Evolutionary conservation across 2,797 vertebrate genomes (phyloP).

Genomic region (Lacerta viridis): DNA sequence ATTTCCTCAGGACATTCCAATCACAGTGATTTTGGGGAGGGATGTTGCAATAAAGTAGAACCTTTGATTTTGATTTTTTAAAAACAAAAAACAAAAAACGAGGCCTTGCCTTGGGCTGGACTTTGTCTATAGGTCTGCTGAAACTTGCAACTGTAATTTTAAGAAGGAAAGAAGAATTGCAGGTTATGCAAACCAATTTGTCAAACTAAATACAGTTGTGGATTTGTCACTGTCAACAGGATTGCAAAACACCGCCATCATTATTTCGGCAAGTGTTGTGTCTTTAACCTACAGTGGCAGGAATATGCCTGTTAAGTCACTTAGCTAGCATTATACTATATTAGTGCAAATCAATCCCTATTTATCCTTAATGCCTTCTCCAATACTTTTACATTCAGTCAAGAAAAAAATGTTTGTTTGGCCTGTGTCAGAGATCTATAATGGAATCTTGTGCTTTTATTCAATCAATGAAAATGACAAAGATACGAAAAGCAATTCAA

Average conservation of each 20-base stretch:
- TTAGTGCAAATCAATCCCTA: conserved; percentile 52
- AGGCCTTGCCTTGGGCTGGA: background rate
- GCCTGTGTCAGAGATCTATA: conserved; percentile 46
- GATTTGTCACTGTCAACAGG: conserved; percentile 29
- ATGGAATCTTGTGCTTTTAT: conserved; percentile 50
- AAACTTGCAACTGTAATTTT: background rate
- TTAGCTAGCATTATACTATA: conserved; percentile 58
- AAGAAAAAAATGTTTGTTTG: conserved; percentile 38
- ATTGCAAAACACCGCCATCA: conserved; percentile 26
- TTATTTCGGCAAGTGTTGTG: conserved; percentile 48
- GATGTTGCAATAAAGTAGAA: background rate
- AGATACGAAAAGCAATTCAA: conserved; percentile 56
- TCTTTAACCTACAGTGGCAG: conserved; percentile 46
- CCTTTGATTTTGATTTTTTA: background rate
- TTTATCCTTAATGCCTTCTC: conserved; percentile 61
- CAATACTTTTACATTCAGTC: conserved; percentile 27
- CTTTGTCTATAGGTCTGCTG: background rate
- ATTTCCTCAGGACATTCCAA: too few relatives aligned
- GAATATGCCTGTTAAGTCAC: conserved; percentile 48
- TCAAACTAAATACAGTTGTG: conserved; percentile 16
- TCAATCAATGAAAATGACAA: conserved; percentile 32
- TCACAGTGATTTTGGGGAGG: too few relatives aligned
- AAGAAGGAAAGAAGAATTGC: background rate
- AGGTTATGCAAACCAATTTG: conserved; percentile 11
- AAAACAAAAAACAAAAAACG: background rate